These are phyloP conservation scores for Spea multiplicata DNA, from an alignment of 2,113 vertebrate species.

Conservation along the genomic window DNA sequence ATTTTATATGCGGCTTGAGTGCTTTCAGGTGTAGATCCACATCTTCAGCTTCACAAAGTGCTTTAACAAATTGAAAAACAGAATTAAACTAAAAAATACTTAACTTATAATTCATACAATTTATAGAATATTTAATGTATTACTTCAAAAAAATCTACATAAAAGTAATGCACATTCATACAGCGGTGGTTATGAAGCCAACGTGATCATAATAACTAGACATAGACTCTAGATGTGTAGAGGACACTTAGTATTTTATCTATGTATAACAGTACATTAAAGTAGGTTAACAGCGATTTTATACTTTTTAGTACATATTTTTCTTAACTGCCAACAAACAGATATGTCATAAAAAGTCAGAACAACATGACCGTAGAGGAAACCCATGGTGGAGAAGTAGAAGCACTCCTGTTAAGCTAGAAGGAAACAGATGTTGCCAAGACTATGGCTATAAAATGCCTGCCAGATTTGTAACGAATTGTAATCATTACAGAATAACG, in stretches of 20 bases:
- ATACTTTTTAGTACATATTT: conserved; percentile 2
- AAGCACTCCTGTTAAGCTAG: not conserved
- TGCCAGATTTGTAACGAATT: too few species aligned
- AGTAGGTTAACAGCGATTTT: not conserved
- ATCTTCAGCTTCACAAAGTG: conserved; percentile 69
- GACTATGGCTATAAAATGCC: not conserved
- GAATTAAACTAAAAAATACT: not conserved
- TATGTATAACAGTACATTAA: not conserved
- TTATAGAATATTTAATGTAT: not conserved
- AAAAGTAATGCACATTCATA: not conserved
- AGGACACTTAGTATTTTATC: too few species aligned
- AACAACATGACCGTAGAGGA: not conserved
- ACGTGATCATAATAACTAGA: too few species aligned
- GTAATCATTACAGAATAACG: too few species aligned
- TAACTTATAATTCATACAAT: not conserved
- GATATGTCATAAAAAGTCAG: conserved; percentile 24
- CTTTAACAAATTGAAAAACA: conserved; percentile 54
- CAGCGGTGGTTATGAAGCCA: too few species aligned
- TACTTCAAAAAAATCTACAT: too few species aligned
- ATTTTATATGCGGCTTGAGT: conserved; percentile 59
- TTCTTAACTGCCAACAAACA: conserved; percentile 16
- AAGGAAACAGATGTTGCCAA: conserved; percentile 1
- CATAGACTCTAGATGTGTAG: too few species aligned
- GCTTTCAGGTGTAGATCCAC: conserved; percentile 70
- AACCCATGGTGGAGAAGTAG: conserved; percentile 20